Percentiles rank a stretch among this genome's conserved stretches.
These are phyloP conservation scores for Tringa solitaria DNA, from an alignment of 2,113 vertebrate species.

Conservation along the genomic window DNA sequence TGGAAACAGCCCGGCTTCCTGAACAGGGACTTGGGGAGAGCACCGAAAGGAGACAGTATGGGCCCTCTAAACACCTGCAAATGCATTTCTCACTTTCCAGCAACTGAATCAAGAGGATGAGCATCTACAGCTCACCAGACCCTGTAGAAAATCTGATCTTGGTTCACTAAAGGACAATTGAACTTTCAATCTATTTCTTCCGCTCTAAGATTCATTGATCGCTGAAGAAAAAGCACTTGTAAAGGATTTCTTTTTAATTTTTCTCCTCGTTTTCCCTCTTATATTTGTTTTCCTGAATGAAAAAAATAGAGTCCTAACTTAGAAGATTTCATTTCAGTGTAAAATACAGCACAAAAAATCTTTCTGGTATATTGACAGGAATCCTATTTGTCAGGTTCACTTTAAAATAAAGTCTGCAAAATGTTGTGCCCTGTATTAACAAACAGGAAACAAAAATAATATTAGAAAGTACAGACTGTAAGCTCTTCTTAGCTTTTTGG, in stretches of 20 bases:
- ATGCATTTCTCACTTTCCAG: background rate
- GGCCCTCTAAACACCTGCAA: background rate
- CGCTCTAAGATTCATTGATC: background rate
- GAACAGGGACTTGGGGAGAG: rapidly evolving
- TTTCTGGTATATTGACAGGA: background rate
- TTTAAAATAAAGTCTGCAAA: background rate
- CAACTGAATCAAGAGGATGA: background rate
- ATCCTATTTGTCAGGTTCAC: background rate
- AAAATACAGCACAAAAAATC: background rate
- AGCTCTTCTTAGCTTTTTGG: background rate
- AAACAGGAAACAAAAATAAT: background rate
- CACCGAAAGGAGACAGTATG: background rate
- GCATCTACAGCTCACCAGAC: background rate
- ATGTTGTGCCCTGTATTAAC: background rate
- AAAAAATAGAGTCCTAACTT: background rate
- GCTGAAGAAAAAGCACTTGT: background rate
- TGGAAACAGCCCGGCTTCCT: background rate
- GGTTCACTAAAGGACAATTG: background rate
- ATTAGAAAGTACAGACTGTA: background rate
- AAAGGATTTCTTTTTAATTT: background rate
- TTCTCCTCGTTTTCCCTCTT: background rate
- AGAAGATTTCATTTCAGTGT: background rate
- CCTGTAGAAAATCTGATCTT: background rate
- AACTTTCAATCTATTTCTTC: background rate
- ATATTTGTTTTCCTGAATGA: background rate